These are phyloP conservation scores for Mnemiopsis leidyi DNA, from an alignment of 37 sponge, comb jelly and placozoan species.

Conservation along the genomic window DNA sequence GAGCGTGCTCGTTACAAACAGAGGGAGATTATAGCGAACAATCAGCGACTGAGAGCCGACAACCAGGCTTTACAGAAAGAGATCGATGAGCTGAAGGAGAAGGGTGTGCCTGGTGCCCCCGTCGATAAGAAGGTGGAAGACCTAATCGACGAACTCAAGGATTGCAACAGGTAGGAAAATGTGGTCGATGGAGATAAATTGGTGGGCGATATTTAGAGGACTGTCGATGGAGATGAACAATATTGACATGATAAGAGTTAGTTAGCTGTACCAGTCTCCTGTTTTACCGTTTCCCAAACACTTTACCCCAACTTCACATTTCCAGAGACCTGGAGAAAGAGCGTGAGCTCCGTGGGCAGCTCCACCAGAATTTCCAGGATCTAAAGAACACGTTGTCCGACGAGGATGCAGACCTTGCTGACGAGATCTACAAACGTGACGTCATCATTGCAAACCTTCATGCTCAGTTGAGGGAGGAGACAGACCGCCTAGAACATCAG, in stretches of 20 bases:
- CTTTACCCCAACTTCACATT: background rate
- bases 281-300: too few species aligned
- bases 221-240: too few species aligned
- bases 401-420: conserved; percentile 53
- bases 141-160: conserved; percentile 55
- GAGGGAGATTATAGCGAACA: conserved; percentile 51
- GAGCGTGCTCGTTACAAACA: conserved; percentile 62
- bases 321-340: conserved; percentile 56
- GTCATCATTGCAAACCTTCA: conserved; percentile 62
- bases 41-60: conserved; percentile 26
- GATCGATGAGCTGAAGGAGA: conserved; percentile 44
- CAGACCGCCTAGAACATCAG: conserved; percentile 36
- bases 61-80: conserved; percentile 48
- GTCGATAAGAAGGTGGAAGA: conserved; percentile 55
- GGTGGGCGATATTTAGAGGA: too few species aligned
- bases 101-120: background rate
- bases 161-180: conserved; percentile 1
- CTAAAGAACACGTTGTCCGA: conserved; percentile 41
- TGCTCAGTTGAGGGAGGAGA: conserved; percentile 55
- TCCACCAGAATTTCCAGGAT: conserved; percentile 12
- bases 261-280: too few species aligned
- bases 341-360: conserved; percentile 51
- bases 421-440: conserved; percentile 58
- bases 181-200: too few species aligned
- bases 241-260: too few species aligned